Percentiles rank a stretch among this genome's conserved stretches.
Conservation (phyloP, 2,113 vertebrate genomes). For the Delphinapterus leucas region DNA sequence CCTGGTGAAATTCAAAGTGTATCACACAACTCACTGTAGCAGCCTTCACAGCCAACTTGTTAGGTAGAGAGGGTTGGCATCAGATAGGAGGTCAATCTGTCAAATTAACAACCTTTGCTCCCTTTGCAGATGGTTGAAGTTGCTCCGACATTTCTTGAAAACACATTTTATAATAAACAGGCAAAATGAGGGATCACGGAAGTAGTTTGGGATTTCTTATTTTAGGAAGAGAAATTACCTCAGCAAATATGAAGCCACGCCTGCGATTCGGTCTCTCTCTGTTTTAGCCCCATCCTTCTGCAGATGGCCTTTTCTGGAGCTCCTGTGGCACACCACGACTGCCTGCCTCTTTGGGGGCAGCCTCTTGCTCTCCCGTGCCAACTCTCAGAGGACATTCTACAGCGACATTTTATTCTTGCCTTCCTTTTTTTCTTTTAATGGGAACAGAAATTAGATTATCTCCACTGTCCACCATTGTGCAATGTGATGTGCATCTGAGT, state of each 20-base stretch:
- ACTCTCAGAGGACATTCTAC: not conserved
- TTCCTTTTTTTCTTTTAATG: not conserved
- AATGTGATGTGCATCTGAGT: not conserved
- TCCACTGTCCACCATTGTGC: not conserved
- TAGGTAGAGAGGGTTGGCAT: not conserved
- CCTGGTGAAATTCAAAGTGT: not conserved
- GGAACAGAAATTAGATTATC: slow-evolving; percentile 23
- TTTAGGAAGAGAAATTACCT: not conserved
- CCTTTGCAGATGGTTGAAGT: not conserved
- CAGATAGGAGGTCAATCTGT: not conserved
- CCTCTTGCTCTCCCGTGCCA: not conserved
- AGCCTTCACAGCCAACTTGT: not conserved
- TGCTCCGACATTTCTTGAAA: not conserved
- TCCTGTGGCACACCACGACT: not conserved
- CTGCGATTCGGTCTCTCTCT: not conserved
- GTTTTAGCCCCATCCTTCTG: not conserved
- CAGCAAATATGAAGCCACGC: not conserved
- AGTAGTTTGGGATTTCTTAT: not conserved
- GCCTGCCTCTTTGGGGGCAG: not conserved
- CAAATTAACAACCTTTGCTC: not conserved
- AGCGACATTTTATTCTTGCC: not conserved
- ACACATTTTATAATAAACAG: not conserved
- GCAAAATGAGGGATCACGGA: not conserved
- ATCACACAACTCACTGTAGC: not conserved
- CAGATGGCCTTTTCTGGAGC: not conserved